Evolutionary conservation across 2,113 vertebrate species (phyloP).

Genomic region (Myrmophylax atrothorax): DNA sequence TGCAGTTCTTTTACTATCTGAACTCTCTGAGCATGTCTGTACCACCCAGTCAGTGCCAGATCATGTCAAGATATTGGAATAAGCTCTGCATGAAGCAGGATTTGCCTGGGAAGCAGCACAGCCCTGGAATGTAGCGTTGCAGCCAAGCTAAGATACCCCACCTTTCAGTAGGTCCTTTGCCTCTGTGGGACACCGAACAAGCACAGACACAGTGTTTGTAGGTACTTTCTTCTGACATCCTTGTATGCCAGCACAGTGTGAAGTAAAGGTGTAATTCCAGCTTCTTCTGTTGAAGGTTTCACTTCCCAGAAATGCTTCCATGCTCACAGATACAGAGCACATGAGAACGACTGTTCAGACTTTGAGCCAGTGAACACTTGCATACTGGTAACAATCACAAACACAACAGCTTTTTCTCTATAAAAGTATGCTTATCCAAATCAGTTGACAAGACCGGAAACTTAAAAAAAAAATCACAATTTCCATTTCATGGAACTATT

Average conservation of each 20-base stretch:
- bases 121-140: fast-evolving
- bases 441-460: background rate
- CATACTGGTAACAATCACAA: background rate
- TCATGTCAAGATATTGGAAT: background rate
- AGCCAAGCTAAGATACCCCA: background rate
- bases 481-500: background rate
- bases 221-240: background rate
- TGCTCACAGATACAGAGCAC: background rate
- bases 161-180: background rate
- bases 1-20: background rate
- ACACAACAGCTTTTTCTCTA: background rate
- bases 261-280: background rate
- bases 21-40: background rate
- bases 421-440: background rate
- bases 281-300: background rate
- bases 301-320: background rate
- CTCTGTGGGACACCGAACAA: fast-evolving
- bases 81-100: background rate
- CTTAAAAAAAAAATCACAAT: background rate
- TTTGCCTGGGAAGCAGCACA: background rate
- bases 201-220: background rate
- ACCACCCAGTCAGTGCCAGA: background rate
- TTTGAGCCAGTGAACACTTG: background rate
- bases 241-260: background rate
- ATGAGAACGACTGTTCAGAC: background rate